These are phyloP conservation scores for Netelia melanura DNA, from an alignment of 2,888 invertebrate genomes.

Conservation along the genomic window DNA sequence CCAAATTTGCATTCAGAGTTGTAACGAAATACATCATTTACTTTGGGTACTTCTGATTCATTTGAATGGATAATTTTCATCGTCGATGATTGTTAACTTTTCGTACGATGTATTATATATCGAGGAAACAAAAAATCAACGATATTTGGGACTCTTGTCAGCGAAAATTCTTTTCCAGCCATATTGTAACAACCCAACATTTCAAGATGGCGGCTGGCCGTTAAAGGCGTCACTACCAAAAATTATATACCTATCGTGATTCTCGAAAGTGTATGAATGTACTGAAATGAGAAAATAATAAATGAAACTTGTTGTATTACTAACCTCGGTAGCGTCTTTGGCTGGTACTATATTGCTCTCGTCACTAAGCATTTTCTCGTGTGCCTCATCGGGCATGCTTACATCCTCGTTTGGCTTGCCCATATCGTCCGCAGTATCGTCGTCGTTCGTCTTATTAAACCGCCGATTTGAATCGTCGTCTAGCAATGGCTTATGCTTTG, in stretches of 20 bases:
- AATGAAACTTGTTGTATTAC: slow-evolving; percentile 28
- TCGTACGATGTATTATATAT: neutral
- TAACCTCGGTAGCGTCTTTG: slow-evolving; percentile 80
- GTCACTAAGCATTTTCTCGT: slow-evolving; percentile 82
- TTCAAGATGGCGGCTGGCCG: slow-evolving; percentile 28
- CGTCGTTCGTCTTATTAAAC: slow-evolving; percentile 47
- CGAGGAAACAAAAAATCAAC: neutral
- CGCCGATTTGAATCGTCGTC: slow-evolving; percentile 76
- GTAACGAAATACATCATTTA: no score
- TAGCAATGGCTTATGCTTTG: slow-evolving; percentile 77
- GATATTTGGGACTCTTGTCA: neutral
- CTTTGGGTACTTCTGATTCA: no score
- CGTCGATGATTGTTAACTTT: no score
- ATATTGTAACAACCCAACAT: neutral
- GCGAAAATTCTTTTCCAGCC: neutral
- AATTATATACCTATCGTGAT: no score
- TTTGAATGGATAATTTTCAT: no score
- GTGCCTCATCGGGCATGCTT: slow-evolving; percentile 79
- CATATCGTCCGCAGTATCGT: slow-evolving; percentile 72
- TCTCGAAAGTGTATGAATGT: neutral
- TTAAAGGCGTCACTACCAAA: neutral
- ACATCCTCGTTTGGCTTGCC: slow-evolving; percentile 78
- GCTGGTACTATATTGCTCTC: slow-evolving; percentile 77
- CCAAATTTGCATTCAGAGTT: no score
- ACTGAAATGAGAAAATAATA: neutral